These are phyloP conservation scores for Raja brachyura DNA, from an alignment of 2,113 vertebrate species.

Conservation along the genomic window DNA sequence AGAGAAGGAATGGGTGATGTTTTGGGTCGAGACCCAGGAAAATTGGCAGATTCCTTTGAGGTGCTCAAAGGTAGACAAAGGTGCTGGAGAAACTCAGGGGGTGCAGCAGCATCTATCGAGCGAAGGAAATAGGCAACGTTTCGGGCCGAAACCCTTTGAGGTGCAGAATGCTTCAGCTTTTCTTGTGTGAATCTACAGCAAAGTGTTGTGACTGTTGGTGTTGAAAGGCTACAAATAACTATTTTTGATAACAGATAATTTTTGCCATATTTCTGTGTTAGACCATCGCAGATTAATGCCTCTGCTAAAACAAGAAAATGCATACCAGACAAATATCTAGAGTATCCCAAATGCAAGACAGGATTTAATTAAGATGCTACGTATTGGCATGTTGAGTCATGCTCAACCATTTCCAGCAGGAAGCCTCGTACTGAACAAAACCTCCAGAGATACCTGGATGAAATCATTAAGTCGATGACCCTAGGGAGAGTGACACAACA, in stretches of 20 bases:
- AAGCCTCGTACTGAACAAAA: too few relatives aligned
- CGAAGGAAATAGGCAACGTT: too few relatives aligned
- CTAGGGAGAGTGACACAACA: background rate
- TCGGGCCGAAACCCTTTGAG: too few relatives aligned
- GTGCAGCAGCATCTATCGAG: too few relatives aligned
- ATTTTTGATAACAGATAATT: background rate
- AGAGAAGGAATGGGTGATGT: too few relatives aligned
- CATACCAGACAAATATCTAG: background rate
- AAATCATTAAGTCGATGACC: background rate
- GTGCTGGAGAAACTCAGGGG: too few relatives aligned
- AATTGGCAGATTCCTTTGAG: background rate
- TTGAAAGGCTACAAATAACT: background rate
- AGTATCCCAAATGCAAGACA: background rate
- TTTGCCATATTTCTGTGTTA: background rate
- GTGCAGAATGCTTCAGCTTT: background rate
- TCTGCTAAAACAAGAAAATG: background rate
- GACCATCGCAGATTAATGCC: background rate
- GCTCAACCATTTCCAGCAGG: too few relatives aligned
- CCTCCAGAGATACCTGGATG: too few relatives aligned
- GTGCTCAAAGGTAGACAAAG: too few relatives aligned
- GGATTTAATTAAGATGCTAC: background rate
- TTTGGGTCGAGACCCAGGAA: too few relatives aligned
- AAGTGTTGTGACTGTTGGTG: background rate
- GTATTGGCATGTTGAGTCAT: background rate
- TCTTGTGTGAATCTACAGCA: background rate